Evolutionary conservation across 2,797 vertebrate species (phyloP).

Genomic region (Typhlichthys eigenmanni): DNA sequence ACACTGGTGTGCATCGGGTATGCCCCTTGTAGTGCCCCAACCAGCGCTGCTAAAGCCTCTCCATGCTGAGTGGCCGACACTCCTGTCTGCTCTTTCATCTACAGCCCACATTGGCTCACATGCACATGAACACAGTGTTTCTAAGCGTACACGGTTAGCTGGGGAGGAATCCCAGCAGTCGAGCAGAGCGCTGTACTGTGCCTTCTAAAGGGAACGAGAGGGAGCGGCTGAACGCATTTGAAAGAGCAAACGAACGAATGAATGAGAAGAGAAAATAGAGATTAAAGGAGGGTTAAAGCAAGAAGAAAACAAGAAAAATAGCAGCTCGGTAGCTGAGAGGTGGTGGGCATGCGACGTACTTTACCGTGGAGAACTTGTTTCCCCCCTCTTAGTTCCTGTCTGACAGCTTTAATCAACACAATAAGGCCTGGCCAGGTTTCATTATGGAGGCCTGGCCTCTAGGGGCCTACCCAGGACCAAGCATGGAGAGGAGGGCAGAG

Average conservation of each 20-base stretch:
- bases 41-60: too few relatives aligned
- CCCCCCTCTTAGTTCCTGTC: conserved; percentile 59
- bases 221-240: background rate
- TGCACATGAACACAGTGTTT: too few relatives aligned
- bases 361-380: conserved; percentile 36
- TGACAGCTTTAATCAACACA: conserved; percentile 76
- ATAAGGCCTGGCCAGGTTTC: conserved; percentile 68
- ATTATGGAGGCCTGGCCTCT: conserved; percentile 57
- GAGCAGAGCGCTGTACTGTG: too few relatives aligned
- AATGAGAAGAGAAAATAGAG: background rate
- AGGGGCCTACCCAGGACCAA: conserved; percentile 28
- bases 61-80: too few relatives aligned
- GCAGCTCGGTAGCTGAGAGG: conserved; percentile 26
- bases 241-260: background rate
- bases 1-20: too few relatives aligned
- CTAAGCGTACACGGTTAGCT: too few relatives aligned
- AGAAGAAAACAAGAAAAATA: conserved; percentile 18
- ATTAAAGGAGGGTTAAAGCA: conserved; percentile 4
- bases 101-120: too few relatives aligned
- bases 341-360: conserved; percentile 31
- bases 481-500: conserved; percentile 25
- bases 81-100: too few relatives aligned
- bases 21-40: too few relatives aligned
- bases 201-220: background rate
- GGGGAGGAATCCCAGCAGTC: too few relatives aligned